These are phyloP conservation scores for Bungarus multicinctus DNA, from an alignment of 2,113 vertebrate species.

Conservation along the genomic window DNA sequence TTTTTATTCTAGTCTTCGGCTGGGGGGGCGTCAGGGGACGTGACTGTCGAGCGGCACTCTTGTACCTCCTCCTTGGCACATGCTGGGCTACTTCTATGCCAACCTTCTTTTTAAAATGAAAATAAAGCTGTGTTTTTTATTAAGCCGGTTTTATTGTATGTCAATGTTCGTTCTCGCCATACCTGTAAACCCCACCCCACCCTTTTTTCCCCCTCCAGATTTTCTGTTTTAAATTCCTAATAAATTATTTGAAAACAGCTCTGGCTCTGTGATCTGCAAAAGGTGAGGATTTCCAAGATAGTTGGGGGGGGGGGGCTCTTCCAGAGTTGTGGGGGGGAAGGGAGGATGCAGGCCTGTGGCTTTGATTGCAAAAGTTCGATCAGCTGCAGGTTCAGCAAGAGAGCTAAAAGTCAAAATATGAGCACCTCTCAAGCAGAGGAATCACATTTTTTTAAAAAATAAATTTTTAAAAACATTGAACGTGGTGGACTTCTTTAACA, in stretches of 20 bases:
- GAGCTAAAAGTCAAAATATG: neutral
- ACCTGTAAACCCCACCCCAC: constrained; percentile 80
- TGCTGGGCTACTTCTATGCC: constrained; percentile 58
- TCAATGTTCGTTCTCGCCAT: constrained; percentile 82
- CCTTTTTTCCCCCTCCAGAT: constrained; percentile 72
- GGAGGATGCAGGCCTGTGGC: no score
- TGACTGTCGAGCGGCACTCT: neutral
- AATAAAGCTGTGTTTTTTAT: constrained; percentile 71
- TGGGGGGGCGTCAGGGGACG: constrained; percentile 62
- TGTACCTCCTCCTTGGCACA: constrained; percentile 41
- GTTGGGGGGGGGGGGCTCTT: neutral
- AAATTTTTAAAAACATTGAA: no score
- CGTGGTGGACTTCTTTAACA: no score
- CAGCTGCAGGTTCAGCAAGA: neutral
- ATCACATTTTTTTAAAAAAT: neutral
- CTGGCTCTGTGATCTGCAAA: constrained; percentile 29
- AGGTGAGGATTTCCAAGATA: neutral
- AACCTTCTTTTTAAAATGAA: constrained; percentile 36
- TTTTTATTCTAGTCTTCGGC: constrained; percentile 75
- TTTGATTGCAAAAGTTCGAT: neutral
- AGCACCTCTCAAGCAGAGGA: neutral
- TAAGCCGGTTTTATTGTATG: constrained; percentile 79
- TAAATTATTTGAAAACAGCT: constrained; percentile 98
- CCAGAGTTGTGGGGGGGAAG: no score
- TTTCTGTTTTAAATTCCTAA: constrained; percentile 95